These are phyloP conservation scores for Lordiphosa stackelbergi DNA, from an alignment of 1,140 invertebrate genomes.

Conservation along the genomic window DNA sequence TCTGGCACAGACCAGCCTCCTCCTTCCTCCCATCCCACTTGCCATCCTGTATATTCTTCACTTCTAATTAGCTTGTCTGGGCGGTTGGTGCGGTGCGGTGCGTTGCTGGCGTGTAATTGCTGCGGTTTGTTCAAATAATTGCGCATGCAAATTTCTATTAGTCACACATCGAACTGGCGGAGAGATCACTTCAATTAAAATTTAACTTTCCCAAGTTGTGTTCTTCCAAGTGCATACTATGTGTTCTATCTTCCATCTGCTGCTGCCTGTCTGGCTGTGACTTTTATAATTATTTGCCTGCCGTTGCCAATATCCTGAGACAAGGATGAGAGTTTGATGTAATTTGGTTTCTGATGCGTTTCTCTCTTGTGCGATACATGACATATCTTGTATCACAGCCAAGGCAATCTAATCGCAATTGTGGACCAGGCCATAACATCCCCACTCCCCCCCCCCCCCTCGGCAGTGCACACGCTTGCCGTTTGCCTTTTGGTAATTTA, in stretches of 20 bases:
- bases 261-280: conserved; percentile 44
- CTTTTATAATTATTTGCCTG: conserved; percentile 70
- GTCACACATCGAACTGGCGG: conserved; percentile 35
- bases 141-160: conserved; percentile 74
- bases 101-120: conserved; percentile 67
- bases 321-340: conserved; percentile 62
- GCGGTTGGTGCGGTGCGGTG: conserved; percentile 29
- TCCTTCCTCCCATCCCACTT: conserved; percentile 12
- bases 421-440: conserved; percentile 60
- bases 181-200: not conserved
- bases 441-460: conserved; percentile 19
- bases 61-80: conserved; percentile 68
- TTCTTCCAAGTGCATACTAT: conserved; percentile 11
- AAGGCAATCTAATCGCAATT: conserved; percentile 74
- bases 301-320: conserved; percentile 8
- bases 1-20: conserved; percentile 23
- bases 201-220: conserved; percentile 11
- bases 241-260: conserved; percentile 66
- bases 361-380: conserved; percentile 64
- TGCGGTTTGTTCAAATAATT: conserved; percentile 75
- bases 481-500: conserved; percentile 73
- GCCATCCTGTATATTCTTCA: conserved; percentile 31
- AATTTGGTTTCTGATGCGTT: conserved; percentile 62
- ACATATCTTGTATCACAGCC: conserved; percentile 70
- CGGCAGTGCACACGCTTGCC: conserved; percentile 55